Evolutionary conservation across 2,797 vertebrate genomes (phyloP).

Genomic region (Argentina silus): DNA sequence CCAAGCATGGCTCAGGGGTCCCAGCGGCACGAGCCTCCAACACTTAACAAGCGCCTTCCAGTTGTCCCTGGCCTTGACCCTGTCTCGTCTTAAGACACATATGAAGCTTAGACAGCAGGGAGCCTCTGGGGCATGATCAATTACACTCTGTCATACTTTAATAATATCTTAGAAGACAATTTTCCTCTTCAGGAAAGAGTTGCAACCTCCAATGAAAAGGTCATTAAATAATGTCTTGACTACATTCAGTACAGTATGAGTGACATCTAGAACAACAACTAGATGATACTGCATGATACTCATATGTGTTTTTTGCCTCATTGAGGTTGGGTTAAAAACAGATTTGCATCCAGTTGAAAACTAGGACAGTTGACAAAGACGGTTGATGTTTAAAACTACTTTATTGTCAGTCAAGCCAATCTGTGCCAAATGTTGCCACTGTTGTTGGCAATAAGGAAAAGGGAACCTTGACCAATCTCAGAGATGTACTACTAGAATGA

Average conservation of each 20-base stretch:
- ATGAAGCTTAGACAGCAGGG: slow-evolving; percentile 50
- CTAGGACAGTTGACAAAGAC: too few species aligned
- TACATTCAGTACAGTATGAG: too few species aligned
- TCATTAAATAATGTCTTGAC: not conserved
- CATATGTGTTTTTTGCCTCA: too few species aligned
- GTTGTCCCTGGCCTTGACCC: slow-evolving; percentile 77
- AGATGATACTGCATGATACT: too few species aligned
- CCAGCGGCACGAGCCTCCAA: slow-evolving; percentile 77
- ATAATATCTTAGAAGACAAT: slow-evolving; percentile 47
- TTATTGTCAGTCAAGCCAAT: too few species aligned
- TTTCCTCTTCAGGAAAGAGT: not conserved
- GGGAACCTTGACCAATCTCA: not conserved
- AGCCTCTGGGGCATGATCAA: slow-evolving; percentile 63
- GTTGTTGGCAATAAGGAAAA: not conserved
- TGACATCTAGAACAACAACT: too few species aligned
- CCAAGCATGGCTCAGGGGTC: slow-evolving; percentile 73
- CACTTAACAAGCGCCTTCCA: slow-evolving; percentile 80
- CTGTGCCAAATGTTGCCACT: too few species aligned
- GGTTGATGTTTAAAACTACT: too few species aligned
- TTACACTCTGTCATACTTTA: slow-evolving; percentile 61
- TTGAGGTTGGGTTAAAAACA: too few species aligned
- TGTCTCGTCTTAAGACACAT: slow-evolving; percentile 69
- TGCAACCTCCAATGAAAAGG: not conserved
- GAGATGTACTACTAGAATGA: not conserved
- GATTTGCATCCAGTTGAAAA: too few species aligned